phyloP scores from a whole-genome alignment of 2,797 vertebrate species.

The Columba guinea region DNA sequence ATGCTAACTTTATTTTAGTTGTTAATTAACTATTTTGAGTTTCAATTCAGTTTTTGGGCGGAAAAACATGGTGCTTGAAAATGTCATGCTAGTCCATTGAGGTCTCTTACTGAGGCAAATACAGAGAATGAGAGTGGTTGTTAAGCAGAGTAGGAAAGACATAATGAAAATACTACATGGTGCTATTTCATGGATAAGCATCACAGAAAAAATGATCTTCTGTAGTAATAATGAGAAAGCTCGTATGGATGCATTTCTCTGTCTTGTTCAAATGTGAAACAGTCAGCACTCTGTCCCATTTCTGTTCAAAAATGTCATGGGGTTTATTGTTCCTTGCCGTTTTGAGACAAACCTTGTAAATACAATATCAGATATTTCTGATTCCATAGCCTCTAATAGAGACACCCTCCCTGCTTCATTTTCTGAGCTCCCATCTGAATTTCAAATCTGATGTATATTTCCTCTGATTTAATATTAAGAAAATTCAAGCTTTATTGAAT shows the following conservation, averaged over 20 bases:
- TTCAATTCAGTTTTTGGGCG: neutral
- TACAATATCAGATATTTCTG: neutral
- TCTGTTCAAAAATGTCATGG: neutral
- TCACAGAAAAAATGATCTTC: neutral
- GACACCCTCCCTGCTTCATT: neutral
- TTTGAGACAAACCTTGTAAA: neutral
- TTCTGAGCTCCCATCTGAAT: neutral
- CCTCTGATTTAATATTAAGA: neutral
- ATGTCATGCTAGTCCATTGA: neutral
- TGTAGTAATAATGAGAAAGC: neutral
- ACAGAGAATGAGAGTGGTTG: neutral
- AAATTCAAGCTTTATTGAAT: neutral
- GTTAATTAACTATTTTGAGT: neutral
- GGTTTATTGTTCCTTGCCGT: neutral
- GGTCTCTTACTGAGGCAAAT: neutral
- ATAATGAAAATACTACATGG: neutral
- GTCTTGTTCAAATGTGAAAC: neutral
- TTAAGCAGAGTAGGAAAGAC: neutral
- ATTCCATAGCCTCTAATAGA: neutral
- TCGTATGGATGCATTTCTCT: neutral
- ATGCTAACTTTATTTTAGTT: neutral
- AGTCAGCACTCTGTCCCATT: neutral
- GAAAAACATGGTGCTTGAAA: neutral
- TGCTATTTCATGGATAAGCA: neutral
- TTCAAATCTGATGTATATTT: neutral